Conservation (phyloP, 2,113 vertebrate species). For the Melanostigma gelatinosum region DNA sequence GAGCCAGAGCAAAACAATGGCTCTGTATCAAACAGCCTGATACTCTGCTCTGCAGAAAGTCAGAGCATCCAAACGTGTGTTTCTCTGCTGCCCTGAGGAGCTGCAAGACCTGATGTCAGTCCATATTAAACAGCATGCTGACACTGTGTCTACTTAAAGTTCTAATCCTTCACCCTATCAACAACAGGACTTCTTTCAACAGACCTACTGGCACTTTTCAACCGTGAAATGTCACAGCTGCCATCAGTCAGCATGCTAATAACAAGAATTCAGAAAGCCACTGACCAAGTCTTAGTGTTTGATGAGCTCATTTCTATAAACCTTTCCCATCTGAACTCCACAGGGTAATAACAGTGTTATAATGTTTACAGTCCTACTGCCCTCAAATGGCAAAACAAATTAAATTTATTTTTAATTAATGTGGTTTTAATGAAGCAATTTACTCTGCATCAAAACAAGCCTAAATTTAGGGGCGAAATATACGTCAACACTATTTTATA, state of each 20-base stretch:
- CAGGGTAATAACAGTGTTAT: neutral
- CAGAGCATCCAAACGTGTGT: slow-evolving; percentile 18
- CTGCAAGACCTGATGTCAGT: slow-evolving; percentile 4
- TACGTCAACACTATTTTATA: neutral
- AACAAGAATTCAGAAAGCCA: neutral
- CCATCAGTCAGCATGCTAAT: neutral
- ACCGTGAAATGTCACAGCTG: neutral
- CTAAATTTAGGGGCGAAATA: neutral
- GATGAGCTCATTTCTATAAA: too few species aligned
- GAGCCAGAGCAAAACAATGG: slow-evolving; percentile 37
- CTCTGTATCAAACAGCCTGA: slow-evolving; percentile 20
- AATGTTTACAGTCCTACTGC: neutral
- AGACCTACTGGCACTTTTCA: neutral
- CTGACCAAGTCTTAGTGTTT: too few species aligned
- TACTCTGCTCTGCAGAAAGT: slow-evolving; percentile 13
- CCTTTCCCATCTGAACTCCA: neutral
- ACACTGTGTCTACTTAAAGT: slow-evolving; percentile 20
- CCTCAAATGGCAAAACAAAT: neutral
- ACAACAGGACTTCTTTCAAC: neutral
- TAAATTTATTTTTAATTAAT: neutral
- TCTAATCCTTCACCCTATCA: neutral
- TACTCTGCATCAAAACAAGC: neutral
- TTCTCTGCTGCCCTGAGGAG: slow-evolving; percentile 9
- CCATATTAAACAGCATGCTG: slow-evolving; percentile 32
- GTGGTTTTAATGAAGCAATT: neutral